Evolutionary conservation across 2,888 invertebrate genomes (phyloP).

Genomic region (Antheraea assamensis): DNA sequence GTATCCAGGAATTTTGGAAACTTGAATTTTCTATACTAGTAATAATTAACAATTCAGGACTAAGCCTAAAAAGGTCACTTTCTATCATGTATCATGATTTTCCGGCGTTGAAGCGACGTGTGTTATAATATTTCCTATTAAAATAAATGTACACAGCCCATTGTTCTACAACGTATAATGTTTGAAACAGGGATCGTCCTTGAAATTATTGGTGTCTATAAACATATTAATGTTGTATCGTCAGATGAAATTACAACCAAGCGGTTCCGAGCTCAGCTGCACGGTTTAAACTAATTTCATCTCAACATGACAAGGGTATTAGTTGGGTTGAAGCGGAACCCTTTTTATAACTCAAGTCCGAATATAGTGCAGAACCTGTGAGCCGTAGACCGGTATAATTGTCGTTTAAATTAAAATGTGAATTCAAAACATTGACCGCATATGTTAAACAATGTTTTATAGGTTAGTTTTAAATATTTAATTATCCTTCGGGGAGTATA

Average conservation of each 20-base stretch:
- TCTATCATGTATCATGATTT: too few species aligned
- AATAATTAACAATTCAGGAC: too few species aligned
- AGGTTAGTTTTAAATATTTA: not conserved
- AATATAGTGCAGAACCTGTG: conserved; percentile 51
- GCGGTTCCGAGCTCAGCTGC: conserved; percentile 72
- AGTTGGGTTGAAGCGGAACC: conserved; percentile 69
- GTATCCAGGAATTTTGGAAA: too few species aligned
- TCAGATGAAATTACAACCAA: conserved; percentile 72
- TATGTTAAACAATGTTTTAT: not conserved
- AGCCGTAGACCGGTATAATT: conserved; percentile 48
- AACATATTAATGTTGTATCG: conserved; percentile 55
- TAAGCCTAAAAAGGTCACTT: too few species aligned
- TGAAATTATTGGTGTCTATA: conserved; percentile 31
- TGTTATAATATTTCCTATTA: not conserved
- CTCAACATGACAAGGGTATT: conserved; percentile 80
- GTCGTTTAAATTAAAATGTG: conserved; percentile 46
- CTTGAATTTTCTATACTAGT: too few species aligned
- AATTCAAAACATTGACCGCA: conserved; percentile 30
- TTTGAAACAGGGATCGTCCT: conserved; percentile 14
- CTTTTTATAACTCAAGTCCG: conserved; percentile 75
- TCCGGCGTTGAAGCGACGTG: too few species aligned
- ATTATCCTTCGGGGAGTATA: not conserved
- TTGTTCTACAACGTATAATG: not conserved
- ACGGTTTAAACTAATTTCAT: conserved; percentile 77
- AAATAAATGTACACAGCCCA: not conserved